Percentiles rank a stretch among this genome's conserved stretches.
These are phyloP conservation scores for Sinocyclocheilus maitianheensis DNA, from an alignment of 2,113 vertebrate genomes.

Conservation along the genomic window DNA sequence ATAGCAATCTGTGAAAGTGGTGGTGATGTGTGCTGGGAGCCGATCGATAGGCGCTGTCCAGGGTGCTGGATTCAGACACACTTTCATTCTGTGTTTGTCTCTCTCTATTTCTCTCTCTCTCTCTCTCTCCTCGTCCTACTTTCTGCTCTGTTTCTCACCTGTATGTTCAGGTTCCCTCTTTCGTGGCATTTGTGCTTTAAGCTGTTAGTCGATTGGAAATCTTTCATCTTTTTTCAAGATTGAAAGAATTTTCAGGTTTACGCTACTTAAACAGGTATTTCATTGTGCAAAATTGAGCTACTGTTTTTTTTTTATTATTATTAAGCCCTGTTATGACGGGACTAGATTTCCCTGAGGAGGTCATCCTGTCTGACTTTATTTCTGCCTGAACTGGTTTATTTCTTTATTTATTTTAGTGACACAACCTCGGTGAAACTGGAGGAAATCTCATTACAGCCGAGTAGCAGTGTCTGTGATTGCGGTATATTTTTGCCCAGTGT, in stretches of 20 bases:
- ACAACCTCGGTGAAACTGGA: background rate
- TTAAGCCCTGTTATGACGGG: background rate
- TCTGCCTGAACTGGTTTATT: slow-evolving; percentile 6
- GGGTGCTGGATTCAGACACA: slow-evolving; percentile 63
- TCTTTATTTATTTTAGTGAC: background rate
- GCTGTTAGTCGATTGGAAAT: background rate
- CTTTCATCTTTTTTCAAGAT: background rate
- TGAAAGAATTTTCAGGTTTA: background rate
- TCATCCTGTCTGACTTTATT: background rate
- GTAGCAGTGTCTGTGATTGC: background rate
- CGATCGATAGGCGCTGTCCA: slow-evolving; percentile 77
- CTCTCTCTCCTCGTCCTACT: slow-evolving; percentile 22
- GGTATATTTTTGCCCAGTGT: background rate
- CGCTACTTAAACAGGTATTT: background rate
- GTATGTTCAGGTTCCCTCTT: background rate
- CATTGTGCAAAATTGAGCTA: background rate
- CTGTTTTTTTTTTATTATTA: background rate
- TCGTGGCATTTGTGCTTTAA: background rate
- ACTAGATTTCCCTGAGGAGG: slow-evolving; percentile 7
- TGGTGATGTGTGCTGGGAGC: slow-evolving; percentile 77
- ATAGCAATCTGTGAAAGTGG: slow-evolving; percentile 83
- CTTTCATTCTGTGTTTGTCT: background rate
- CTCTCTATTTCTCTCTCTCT: background rate
- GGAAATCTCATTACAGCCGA: background rate
- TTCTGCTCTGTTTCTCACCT: slow-evolving; percentile 38